These are phyloP conservation scores for Tamandua tetradactyla DNA, from an alignment of 2,797 vertebrate species.

Conservation along the genomic window DNA sequence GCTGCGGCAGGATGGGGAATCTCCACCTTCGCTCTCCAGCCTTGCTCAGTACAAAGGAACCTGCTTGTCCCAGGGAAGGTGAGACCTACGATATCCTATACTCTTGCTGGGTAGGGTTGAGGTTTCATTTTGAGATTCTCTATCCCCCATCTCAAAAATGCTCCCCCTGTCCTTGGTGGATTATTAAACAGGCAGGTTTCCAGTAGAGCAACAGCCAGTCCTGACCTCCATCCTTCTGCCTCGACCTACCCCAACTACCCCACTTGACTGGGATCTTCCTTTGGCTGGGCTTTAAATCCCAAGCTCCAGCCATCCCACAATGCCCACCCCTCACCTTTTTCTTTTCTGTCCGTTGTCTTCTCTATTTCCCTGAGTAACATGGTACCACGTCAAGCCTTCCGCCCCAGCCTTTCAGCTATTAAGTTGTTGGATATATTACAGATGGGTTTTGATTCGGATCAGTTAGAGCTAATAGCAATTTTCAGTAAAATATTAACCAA, in stretches of 20 bases:
- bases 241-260: fast-evolving
- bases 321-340: neutral
- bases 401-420: slow-evolving; percentile 75
- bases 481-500: slow-evolving; percentile 88
- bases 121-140: neutral
- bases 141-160: neutral
- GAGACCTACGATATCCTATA: neutral
- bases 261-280: neutral
- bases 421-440: slow-evolving; percentile 85
- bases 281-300: neutral
- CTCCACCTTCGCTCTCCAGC: neutral
- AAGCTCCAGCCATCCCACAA: too few species aligned
- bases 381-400: neutral
- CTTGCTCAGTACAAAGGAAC: neutral
- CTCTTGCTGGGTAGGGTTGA: neutral
- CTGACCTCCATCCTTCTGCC: neutral
- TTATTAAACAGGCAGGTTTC: neutral
- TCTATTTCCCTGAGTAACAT: neutral
- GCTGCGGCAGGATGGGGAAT: neutral
- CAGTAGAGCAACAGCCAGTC: neutral
- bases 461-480: slow-evolving; percentile 86
- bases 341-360: neutral
- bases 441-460: slow-evolving; percentile 83
- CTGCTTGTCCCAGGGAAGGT: neutral
- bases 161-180: neutral